Percentiles rank a stretch among this genome's conserved stretches.
Conservation (phyloP, 2,113 vertebrate genomes). For the Muntiacus muntjak region DNA sequence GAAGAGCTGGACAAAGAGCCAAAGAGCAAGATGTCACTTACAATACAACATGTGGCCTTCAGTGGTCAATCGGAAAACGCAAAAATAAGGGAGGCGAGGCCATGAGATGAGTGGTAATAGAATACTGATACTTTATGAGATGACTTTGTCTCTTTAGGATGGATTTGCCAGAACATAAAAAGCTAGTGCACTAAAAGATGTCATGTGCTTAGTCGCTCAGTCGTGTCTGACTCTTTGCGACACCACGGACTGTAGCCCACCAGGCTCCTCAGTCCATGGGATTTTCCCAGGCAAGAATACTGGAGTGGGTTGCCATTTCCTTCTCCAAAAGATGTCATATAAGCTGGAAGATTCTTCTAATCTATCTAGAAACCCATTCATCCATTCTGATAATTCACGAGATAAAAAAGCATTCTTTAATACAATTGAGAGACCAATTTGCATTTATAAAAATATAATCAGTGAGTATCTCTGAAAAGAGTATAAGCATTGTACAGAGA, state of each 20-base stretch:
- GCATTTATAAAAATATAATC: not conserved
- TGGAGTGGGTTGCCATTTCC: not conserved
- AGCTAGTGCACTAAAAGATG: not conserved
- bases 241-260: not conserved
- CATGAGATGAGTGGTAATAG: not conserved
- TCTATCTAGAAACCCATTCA: not conserved
- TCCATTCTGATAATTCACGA: not conserved
- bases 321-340: not conserved
- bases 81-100: not conserved
- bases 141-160: not conserved
- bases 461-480: not conserved
- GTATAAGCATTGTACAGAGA: not conserved
- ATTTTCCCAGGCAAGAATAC: not conserved
- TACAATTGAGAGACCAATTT: not conserved
- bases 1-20: not conserved
- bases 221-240: not conserved
- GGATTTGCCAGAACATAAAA: not conserved
- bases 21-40: not conserved
- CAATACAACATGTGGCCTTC: not conserved
- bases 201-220: not conserved
- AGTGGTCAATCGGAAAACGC: not conserved
- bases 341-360: not conserved
- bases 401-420: not conserved
- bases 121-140: not conserved
- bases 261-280: not conserved